phyloP scores from a whole-genome alignment of 2,797 vertebrate genomes.

The Characodon lateralis region DNA sequence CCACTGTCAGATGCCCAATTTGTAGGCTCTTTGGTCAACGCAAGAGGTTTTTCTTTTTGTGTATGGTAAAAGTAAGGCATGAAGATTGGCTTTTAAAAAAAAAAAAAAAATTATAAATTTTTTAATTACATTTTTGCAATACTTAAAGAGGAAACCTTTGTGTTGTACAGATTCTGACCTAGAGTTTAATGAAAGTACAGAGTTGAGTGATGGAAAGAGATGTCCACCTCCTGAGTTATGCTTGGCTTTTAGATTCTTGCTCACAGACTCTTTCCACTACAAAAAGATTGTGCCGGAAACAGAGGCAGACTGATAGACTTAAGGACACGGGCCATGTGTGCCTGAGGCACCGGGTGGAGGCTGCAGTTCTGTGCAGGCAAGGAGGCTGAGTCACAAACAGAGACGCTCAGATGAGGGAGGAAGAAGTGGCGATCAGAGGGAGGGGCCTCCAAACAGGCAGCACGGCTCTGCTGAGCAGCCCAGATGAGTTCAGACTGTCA shows the following conservation, averaged over 20 bases:
- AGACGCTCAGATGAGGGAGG: slow-evolving; percentile 51
- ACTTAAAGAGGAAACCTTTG: slow-evolving; percentile 25
- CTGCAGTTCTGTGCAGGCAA: slow-evolving; percentile 50
- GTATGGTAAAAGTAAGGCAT: neutral
- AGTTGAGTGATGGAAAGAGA: slow-evolving; percentile 10
- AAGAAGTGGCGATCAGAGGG: slow-evolving; percentile 50
- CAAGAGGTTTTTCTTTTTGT: slow-evolving; percentile 23
- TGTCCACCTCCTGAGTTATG: slow-evolving; percentile 12
- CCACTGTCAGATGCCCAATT: slow-evolving; percentile 43
- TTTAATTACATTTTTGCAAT: slow-evolving; percentile 29
- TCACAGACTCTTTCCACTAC: neutral
- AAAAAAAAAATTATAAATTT: too few relatives aligned
- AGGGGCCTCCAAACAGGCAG: slow-evolving; percentile 60
- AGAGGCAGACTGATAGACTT: slow-evolving; percentile 21
- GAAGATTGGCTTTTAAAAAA: neutral
- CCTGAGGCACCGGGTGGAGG: slow-evolving; percentile 62
- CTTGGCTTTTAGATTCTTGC: slow-evolving; percentile 4
- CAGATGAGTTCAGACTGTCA: slow-evolving; percentile 60
- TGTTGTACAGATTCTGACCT: slow-evolving; percentile 19
- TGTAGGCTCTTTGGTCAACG: slow-evolving; percentile 31
- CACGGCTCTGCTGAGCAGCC: slow-evolving; percentile 43
- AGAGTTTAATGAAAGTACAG: slow-evolving; percentile 20
- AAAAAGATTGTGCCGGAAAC: slow-evolving; percentile 18
- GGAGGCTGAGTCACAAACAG: slow-evolving; percentile 47
- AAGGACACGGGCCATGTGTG: slow-evolving; percentile 38